phyloP scores from a whole-genome alignment of 2,113 vertebrate species.

The Nycticebus coucang region DNA sequence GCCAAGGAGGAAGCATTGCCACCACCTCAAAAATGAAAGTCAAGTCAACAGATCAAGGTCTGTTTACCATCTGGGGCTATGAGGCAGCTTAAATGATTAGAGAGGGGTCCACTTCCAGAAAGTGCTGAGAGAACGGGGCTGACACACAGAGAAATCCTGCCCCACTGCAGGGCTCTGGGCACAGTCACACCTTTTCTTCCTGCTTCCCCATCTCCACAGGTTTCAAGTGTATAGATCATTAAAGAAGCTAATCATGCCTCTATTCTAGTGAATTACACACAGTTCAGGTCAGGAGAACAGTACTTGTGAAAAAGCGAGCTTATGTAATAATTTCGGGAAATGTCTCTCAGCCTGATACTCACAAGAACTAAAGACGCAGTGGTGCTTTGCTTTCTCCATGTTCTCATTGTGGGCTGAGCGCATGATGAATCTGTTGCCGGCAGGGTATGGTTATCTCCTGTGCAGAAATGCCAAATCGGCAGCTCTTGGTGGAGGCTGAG shows the following conservation, averaged over 20 bases:
- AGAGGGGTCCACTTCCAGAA: background rate
- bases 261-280: background rate
- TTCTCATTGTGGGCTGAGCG: background rate
- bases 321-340: background rate
- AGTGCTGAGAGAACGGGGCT: background rate
- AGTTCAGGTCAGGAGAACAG: background rate
- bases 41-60: background rate
- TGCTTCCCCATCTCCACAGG: background rate
- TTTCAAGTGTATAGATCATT: background rate
- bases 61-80: background rate
- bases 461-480: constrained; percentile 61
- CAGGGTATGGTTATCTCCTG: constrained; percentile 29
- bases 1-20: background rate
- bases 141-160: background rate
- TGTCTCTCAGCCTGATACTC: background rate
- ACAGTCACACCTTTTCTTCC: background rate
- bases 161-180: background rate
- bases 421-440: constrained; percentile 48
- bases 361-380: background rate
- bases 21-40: background rate
- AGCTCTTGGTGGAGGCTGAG: constrained; percentile 22
- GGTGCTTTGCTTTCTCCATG: constrained; percentile 44
- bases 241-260: background rate
- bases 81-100: background rate
- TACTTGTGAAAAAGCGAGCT: background rate